phyloP scores from a whole-genome alignment of 1,140 invertebrate genomes.

The Formica selysi region DNA sequence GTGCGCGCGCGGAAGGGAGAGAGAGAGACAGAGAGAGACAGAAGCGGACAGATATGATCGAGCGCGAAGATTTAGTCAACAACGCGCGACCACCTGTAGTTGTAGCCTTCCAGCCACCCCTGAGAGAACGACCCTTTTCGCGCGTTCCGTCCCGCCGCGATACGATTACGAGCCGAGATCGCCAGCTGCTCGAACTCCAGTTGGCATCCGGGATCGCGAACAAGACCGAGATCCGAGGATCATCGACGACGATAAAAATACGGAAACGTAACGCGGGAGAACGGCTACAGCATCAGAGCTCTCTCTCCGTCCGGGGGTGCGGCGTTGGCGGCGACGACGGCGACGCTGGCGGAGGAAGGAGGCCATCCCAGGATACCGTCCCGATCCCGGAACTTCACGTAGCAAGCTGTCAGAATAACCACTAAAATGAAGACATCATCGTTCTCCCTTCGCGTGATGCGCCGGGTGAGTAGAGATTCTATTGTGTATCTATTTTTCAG shows the following conservation, averaged over 20 bases:
- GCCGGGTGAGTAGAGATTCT: constrained; percentile 88
- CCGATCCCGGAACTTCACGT: constrained; percentile 11
- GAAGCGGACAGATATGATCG: constrained; percentile 53
- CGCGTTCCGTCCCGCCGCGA: constrained; percentile 31
- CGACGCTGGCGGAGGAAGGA: constrained; percentile 30
- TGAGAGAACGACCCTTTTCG: constrained; percentile 58
- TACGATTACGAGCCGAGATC: background rate
- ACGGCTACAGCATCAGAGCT: constrained; percentile 17
- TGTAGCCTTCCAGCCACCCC: constrained; percentile 70
- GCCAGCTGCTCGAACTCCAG: background rate
- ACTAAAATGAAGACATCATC: constrained; percentile 92
- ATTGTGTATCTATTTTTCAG: constrained; percentile 16
- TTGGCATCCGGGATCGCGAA: constrained; percentile 7
- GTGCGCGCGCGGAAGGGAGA: constrained; percentile 23
- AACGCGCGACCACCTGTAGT: constrained; percentile 84
- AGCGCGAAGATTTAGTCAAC: constrained; percentile 69
- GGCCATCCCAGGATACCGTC: background rate
- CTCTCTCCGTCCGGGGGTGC: constrained; percentile 3
- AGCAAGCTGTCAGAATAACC: constrained; percentile 80
- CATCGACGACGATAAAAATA: constrained; percentile 30
- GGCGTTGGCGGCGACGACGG: constrained; percentile 19
- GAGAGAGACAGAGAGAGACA: constrained; percentile 18
- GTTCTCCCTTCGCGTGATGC: constrained; percentile 92
- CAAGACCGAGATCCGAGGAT: background rate
- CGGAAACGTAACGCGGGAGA: constrained; percentile 38